Percentiles rank a stretch among this genome's conserved stretches.
These are phyloP conservation scores for Syngnathus rostellatus DNA, from an alignment of 2,797 vertebrate genomes.

Conservation along the genomic window DNA sequence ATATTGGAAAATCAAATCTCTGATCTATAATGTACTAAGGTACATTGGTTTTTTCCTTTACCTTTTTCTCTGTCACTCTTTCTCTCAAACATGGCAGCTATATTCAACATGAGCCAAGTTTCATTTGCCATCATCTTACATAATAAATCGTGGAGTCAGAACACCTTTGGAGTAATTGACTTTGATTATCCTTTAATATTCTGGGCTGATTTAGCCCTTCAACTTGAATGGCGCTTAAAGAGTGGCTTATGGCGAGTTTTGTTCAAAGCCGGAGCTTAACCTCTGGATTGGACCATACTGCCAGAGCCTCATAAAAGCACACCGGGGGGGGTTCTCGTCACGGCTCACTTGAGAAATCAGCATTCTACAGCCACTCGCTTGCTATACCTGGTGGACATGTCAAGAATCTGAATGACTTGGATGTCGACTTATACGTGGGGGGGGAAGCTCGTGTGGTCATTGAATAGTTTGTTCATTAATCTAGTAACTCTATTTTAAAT, in stretches of 20 bases:
- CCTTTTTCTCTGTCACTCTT: background rate
- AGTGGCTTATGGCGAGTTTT: constrained; percentile 30
- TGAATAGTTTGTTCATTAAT: background rate
- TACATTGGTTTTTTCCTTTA: no score
- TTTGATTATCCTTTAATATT: constrained; percentile 23
- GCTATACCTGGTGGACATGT: background rate
- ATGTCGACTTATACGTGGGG: background rate
- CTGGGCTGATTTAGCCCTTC: constrained; percentile 12
- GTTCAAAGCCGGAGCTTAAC: constrained; percentile 21
- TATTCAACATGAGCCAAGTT: background rate
- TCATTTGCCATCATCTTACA: background rate
- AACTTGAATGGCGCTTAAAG: constrained; percentile 21
- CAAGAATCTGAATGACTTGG: background rate
- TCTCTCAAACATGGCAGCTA: background rate
- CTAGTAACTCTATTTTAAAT: background rate
- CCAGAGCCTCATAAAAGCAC: constrained; percentile 8
- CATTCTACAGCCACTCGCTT: background rate
- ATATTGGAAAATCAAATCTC: background rate
- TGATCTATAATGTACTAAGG: no score
- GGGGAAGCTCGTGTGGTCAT: background rate
- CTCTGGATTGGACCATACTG: constrained; percentile 19
- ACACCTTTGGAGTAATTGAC: constrained; percentile 22
- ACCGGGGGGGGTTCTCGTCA: background rate
- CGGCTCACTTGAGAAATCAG: background rate
- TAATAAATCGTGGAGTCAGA: constrained; percentile 8